Evolutionary conservation across 2,888 invertebrate species (phyloP).

Genomic region (Watsonalla cultraria): DNA sequence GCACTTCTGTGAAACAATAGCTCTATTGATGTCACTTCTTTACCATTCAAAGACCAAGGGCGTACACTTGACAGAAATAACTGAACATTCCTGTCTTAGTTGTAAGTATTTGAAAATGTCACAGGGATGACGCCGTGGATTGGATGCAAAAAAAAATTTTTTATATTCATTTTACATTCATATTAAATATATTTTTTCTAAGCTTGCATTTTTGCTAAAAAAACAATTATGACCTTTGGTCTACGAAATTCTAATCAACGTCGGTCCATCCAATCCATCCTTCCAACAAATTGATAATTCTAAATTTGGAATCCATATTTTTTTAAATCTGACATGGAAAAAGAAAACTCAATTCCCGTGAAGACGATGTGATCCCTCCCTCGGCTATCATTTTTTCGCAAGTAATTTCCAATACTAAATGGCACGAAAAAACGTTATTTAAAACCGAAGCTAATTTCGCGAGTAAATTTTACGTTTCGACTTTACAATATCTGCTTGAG

Average conservation of each 20-base stretch:
- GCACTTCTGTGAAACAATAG: constrained; percentile 45
- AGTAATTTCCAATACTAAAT: not conserved
- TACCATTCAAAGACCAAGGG: constrained; percentile 36
- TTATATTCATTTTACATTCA: no score
- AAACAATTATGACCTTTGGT: not conserved
- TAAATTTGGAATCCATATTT: no score
- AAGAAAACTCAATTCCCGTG: no score
- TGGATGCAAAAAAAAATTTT: no score
- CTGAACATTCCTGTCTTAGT: not conserved
- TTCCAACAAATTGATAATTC: no score
- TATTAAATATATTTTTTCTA: no score
- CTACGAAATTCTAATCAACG: no score
- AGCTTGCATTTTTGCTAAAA: not conserved
- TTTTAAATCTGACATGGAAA: no score
- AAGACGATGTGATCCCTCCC: not conserved
- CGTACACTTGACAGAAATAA: constrained; percentile 6
- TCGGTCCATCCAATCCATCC: no score
- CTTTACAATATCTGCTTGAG: constrained; percentile 17
- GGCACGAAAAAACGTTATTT: not conserved
- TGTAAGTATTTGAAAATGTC: no score
- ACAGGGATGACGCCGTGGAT: no score
- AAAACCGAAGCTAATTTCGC: not conserved
- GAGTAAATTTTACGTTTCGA: constrained; percentile 13
- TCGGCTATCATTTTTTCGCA: not conserved
- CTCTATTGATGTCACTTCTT: constrained; percentile 42